These are phyloP conservation scores for Tupiocoris notatus DNA, from an alignment of 2,888 invertebrate genomes.

Conservation along the genomic window DNA sequence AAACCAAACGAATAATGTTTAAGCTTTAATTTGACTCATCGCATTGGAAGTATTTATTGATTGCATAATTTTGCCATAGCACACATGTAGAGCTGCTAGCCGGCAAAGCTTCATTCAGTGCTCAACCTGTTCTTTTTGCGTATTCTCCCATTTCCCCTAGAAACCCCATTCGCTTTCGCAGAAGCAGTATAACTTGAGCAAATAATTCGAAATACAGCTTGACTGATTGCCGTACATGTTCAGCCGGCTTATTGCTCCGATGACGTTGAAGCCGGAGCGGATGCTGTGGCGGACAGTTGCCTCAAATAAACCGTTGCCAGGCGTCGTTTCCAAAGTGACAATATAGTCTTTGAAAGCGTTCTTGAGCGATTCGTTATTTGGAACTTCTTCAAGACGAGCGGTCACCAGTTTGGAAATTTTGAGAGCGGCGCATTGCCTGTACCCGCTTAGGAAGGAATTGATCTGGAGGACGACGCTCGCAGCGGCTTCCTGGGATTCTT, in stretches of 20 bases:
- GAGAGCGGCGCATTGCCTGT: conserved; percentile 67
- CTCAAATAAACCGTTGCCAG: conserved; percentile 75
- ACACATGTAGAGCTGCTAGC: too few relatives aligned
- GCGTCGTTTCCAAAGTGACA: conserved; percentile 63
- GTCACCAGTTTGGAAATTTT: conserved; percentile 55
- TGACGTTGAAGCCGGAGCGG: conserved; percentile 56
- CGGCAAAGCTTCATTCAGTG: too few relatives aligned
- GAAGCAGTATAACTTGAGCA: conserved; percentile 75
- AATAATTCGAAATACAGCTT: conserved; percentile 70
- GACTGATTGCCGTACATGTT: conserved; percentile 81
- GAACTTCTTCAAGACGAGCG: conserved; percentile 61
- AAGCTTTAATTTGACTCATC: too few relatives aligned
- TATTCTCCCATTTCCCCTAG: too few relatives aligned
- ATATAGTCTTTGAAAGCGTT: conserved; percentile 58
- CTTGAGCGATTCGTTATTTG: conserved; percentile 23
- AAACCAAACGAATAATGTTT: too few relatives aligned
- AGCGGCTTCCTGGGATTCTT: conserved; percentile 25
- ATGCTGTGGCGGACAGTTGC: conserved; percentile 64
- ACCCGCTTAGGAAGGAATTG: conserved; percentile 55
- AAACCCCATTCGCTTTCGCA: conserved; percentile 54
- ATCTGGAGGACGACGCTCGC: conserved; percentile 28
- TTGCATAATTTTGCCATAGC: too few relatives aligned
- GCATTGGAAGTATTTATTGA: too few relatives aligned
- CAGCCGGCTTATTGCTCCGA: conserved; percentile 73
- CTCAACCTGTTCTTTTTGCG: too few relatives aligned